Evolutionary conservation across 2,797 vertebrate species (phyloP).

Genomic region (Aulostomus chinensis): DNA sequence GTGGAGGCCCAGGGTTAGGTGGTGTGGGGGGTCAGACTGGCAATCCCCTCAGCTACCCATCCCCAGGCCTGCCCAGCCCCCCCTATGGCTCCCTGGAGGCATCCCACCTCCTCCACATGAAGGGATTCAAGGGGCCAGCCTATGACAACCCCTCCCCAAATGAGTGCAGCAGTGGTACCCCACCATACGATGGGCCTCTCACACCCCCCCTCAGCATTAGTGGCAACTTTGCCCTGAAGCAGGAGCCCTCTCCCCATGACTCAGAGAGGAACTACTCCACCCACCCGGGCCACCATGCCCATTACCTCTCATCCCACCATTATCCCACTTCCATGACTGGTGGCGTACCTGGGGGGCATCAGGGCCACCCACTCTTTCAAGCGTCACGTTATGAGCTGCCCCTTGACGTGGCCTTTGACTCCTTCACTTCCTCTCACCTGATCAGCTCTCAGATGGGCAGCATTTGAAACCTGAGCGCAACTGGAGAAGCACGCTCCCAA

Average conservation of each 20-base stretch:
- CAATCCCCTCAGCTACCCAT: slow-evolving; percentile 88
- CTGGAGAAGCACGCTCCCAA: slow-evolving; percentile 6
- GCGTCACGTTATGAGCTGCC: slow-evolving; percentile 87
- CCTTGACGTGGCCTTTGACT: slow-evolving; percentile 89
- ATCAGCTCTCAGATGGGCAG: slow-evolving; percentile 83
- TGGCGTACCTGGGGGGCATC: slow-evolving; percentile 78
- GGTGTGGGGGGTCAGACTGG: slow-evolving; percentile 60
- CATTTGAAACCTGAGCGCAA: slow-evolving; percentile 80
- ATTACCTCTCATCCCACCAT: slow-evolving; percentile 84
- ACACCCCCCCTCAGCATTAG: slow-evolving; percentile 95
- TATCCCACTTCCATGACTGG: slow-evolving; percentile 64
- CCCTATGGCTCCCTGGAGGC: slow-evolving; percentile 93
- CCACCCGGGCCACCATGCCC: slow-evolving; percentile 71
- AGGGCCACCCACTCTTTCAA: slow-evolving; percentile 86
- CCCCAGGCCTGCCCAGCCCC: slow-evolving; percentile 93
- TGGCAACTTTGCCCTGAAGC: slow-evolving; percentile 93
- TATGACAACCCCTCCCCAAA: slow-evolving; percentile 88
- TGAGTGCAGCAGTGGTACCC: slow-evolving; percentile 82
- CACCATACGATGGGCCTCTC: slow-evolving; percentile 92
- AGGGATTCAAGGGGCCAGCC: slow-evolving; percentile 87
- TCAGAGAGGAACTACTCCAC: slow-evolving; percentile 85
- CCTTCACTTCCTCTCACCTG: slow-evolving; percentile 82
- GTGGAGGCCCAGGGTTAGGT: slow-evolving; percentile 65
- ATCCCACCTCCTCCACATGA: slow-evolving; percentile 89
- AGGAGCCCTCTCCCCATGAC: slow-evolving; percentile 88